Percentiles rank a stretch among this genome's conserved stretches.
These are phyloP conservation scores for Lasioglossum zephyrum DNA, from an alignment of 2,888 invertebrate species.

Conservation along the genomic window DNA sequence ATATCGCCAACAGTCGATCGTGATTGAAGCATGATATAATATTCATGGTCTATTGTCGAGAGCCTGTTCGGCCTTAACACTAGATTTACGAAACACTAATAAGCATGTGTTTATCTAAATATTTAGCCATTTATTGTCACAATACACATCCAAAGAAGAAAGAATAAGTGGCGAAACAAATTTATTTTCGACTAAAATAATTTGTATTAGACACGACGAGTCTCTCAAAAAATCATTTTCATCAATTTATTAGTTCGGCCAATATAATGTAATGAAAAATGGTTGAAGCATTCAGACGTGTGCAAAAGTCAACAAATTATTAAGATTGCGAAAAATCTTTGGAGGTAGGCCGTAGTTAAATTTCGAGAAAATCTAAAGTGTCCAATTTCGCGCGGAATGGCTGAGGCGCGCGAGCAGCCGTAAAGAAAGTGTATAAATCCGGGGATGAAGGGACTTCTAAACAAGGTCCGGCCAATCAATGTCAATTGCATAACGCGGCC, in stretches of 20 bases:
- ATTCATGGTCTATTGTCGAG: background rate
- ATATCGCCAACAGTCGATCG: background rate
- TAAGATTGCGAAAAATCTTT: background rate
- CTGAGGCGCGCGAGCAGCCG: background rate
- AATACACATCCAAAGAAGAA: background rate
- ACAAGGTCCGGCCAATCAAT: constrained; percentile 10
- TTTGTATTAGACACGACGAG: too few species aligned
- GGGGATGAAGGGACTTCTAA: background rate
- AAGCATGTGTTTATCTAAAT: too few species aligned
- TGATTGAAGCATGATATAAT: background rate
- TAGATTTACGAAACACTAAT: background rate
- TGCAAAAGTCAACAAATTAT: background rate
- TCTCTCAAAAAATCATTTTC: background rate
- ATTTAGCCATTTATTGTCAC: too few species aligned
- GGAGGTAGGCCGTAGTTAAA: background rate
- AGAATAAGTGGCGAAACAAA: too few species aligned
- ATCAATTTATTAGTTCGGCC: background rate
- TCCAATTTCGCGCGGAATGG: background rate
- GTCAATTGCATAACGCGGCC: constrained; percentile 4
- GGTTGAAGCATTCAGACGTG: background rate
- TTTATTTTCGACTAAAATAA: too few species aligned
- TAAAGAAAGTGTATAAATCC: background rate
- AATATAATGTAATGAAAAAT: background rate
- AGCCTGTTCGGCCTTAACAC: background rate
- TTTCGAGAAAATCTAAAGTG: background rate